A percentile compares a stretch with the other conserved stretches of the same genome.
phyloP scores from a whole-genome alignment of 2,113 vertebrate genomes.

The Calyptommatus sinebrachiatus region DNA sequence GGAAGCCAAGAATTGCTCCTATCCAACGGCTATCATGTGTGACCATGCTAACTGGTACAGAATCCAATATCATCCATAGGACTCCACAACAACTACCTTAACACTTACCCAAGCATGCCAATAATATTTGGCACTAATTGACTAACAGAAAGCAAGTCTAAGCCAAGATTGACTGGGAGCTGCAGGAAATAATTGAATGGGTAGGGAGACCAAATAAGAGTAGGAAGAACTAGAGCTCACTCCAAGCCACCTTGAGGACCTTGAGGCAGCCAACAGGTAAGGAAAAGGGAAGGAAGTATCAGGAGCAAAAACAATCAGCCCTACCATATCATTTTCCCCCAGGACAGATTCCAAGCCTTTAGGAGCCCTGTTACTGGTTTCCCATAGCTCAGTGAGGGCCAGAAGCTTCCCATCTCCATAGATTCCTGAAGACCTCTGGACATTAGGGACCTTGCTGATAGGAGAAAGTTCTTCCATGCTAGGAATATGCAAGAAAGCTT shows the following conservation, averaged over 20 bases:
- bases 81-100: background rate
- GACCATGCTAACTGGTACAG: background rate
- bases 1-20: background rate
- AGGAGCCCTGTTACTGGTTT: background rate
- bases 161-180: background rate
- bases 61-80: background rate
- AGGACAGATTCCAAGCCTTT: conserved; percentile 2
- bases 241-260: background rate
- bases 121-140: no score
- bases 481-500: background rate
- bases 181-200: background rate
- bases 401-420: background rate
- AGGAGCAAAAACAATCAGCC: background rate
- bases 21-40: background rate
- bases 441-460: background rate
- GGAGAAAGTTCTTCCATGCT: conserved; percentile 17
- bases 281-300: background rate
- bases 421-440: background rate
- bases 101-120: no score
- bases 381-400: background rate
- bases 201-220: no score
- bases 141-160: background rate
- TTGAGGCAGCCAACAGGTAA: background rate
- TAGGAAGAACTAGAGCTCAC: background rate
- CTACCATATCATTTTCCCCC: conserved; percentile 17